phyloP scores from a whole-genome alignment of 2,888 invertebrate genomes.

The Drosophila niveifrons region DNA sequence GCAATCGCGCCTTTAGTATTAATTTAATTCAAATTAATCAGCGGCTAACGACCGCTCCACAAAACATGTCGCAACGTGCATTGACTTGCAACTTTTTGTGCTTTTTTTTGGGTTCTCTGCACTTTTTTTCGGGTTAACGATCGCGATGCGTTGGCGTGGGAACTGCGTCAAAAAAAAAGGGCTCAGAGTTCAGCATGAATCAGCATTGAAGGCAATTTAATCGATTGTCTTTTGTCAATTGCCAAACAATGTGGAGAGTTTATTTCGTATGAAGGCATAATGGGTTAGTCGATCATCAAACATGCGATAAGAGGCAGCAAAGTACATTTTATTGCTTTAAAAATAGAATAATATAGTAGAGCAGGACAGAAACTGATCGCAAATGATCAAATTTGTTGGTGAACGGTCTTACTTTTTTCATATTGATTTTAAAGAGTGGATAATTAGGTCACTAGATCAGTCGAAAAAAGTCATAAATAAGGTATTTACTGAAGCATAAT shows the following conservation, averaged over 20 bases:
- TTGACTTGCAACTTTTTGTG: conserved; percentile 30
- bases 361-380: too few relatives aligned
- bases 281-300: background rate
- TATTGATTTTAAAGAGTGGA: too few relatives aligned
- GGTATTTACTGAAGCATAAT: too few relatives aligned
- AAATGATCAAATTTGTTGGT: too few relatives aligned
- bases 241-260: background rate
- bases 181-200: background rate
- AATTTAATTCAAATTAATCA: conserved; percentile 47
- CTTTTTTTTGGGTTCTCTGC: conserved; percentile 24
- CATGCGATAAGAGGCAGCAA: too few relatives aligned
- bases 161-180: conserved; percentile 7
- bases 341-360: too few relatives aligned
- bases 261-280: background rate
- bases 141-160: conserved; percentile 32
- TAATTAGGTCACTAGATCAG: too few relatives aligned
- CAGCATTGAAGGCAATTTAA: background rate
- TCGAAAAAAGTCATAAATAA: too few relatives aligned
- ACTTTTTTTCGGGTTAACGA: conserved; percentile 35
- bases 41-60: conserved; percentile 35
- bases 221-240: background rate
- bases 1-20: conserved; percentile 33
- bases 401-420: too few relatives aligned
- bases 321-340: too few relatives aligned
- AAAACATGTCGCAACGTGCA: conserved; percentile 33